These are phyloP conservation scores for Heliconius congener DNA, from an alignment of 1,140 invertebrate species.

Conservation along the genomic window DNA sequence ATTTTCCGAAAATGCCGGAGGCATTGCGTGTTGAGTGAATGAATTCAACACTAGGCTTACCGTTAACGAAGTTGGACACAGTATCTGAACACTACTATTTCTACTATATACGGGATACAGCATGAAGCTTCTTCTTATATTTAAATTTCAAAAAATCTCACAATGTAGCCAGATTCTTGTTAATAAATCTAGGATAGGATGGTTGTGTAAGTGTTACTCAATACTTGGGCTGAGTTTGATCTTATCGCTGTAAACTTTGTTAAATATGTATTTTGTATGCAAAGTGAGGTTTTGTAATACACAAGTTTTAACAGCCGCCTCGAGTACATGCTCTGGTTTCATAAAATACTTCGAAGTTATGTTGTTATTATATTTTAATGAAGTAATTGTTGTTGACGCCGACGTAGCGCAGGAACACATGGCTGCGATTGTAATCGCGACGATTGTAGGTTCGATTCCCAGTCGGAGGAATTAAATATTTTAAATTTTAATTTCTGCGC, in stretches of 20 bases:
- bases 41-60: too few relatives aligned
- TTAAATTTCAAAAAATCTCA: not conserved
- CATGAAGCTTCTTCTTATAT: too few relatives aligned
- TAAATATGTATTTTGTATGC: conserved; percentile 34
- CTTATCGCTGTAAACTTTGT: conserved; percentile 7
- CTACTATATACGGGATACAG: too few relatives aligned
- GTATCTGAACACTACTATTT: too few relatives aligned
- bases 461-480: too few relatives aligned
- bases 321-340: conserved; percentile 11
- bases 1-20: too few relatives aligned
- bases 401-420: too few relatives aligned
- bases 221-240: conserved; percentile 18
- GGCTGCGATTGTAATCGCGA: not conserved
- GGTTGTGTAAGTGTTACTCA: not conserved
- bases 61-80: too few relatives aligned
- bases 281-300: conserved; percentile 19
- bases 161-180: not conserved
- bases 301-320: conserved; percentile 11
- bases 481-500: too few relatives aligned
- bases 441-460: too few relatives aligned
- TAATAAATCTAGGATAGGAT: not conserved
- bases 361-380: conserved; percentile 3
- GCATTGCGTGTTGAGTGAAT: too few relatives aligned
- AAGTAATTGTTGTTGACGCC: not conserved
- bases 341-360: not conserved